These are phyloP conservation scores for Cerceris rybyensis DNA, from an alignment of 2,888 invertebrate species.

Conservation along the genomic window DNA sequence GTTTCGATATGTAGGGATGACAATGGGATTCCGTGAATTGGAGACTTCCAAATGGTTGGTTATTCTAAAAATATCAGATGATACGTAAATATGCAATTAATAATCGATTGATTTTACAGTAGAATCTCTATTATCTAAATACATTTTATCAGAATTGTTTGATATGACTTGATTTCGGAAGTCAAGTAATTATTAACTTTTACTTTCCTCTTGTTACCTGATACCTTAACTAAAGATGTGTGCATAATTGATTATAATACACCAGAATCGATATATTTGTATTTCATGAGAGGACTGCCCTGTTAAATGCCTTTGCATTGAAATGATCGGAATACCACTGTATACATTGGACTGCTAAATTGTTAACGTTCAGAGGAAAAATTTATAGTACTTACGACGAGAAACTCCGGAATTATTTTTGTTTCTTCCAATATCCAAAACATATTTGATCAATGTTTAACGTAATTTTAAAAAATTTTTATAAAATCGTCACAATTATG, in stretches of 20 bases:
- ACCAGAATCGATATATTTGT: too few species aligned
- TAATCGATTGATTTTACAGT: constrained; percentile 1
- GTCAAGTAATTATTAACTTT: neutral
- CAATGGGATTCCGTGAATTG: neutral
- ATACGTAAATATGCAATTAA: constrained; percentile 6
- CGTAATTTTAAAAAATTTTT: neutral
- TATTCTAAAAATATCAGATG: neutral
- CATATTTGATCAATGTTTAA: neutral
- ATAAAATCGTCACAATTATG: too few species aligned
- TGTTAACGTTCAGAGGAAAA: constrained; percentile 1
- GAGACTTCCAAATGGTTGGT: neutral
- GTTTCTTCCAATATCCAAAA: neutral
- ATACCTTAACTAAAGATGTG: neutral
- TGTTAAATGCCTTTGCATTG: neutral
- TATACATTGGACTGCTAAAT: constrained; percentile 3
- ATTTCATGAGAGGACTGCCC: too few species aligned
- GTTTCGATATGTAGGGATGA: constrained; percentile 23
- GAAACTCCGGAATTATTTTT: neutral
- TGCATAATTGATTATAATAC: too few species aligned
- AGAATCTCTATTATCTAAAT: constrained; percentile 1
- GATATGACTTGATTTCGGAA: neutral
- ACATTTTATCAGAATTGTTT: neutral
- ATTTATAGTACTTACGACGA: constrained; percentile 6
- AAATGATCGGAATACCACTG: neutral
- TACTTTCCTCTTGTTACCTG: neutral